A percentile compares a stretch with the other conserved stretches of the same genome.
These are phyloP conservation scores for Holocentrus rufus DNA, from an alignment of 2,797 vertebrate genomes.

Conservation along the genomic window DNA sequence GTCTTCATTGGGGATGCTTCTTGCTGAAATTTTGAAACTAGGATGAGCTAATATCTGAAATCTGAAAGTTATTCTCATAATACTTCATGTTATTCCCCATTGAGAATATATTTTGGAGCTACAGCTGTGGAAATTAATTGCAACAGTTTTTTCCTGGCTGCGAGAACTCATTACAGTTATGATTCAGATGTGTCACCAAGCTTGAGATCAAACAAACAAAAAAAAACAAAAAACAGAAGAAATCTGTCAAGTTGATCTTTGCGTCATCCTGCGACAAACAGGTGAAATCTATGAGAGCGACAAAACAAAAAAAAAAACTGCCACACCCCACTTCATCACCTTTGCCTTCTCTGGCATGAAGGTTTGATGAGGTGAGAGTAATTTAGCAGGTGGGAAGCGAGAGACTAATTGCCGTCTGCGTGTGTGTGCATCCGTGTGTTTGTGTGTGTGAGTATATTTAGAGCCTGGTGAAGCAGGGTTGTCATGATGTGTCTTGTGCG, in stretches of 20 bases:
- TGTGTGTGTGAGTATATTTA: slow-evolving; percentile 40
- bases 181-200: no score
- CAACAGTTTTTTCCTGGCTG: background rate
- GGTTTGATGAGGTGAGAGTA: slow-evolving; percentile 71
- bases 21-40: no score
- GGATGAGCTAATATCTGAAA: no score
- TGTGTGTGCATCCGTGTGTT: slow-evolving; percentile 25
- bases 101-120: no score
- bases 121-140: background rate
- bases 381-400: slow-evolving; percentile 48
- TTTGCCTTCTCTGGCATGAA: slow-evolving; percentile 60
- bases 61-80: no score
- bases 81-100: no score
- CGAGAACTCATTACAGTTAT: no score
- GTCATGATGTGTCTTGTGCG: slow-evolving; percentile 43
- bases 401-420: slow-evolving; percentile 49
- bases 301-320: slow-evolving; percentile 38
- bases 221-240: background rate
- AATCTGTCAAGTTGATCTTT: slow-evolving; percentile 21
- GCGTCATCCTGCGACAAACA: slow-evolving; percentile 42
- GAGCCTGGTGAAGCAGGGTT: slow-evolving; percentile 45
- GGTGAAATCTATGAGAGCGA: slow-evolving; percentile 33
- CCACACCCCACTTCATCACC: slow-evolving; percentile 49
- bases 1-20: no score
- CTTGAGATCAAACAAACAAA: no score